These are phyloP conservation scores for Dynastes maya DNA, from an alignment of 2,888 invertebrate species.

Conservation along the genomic window DNA sequence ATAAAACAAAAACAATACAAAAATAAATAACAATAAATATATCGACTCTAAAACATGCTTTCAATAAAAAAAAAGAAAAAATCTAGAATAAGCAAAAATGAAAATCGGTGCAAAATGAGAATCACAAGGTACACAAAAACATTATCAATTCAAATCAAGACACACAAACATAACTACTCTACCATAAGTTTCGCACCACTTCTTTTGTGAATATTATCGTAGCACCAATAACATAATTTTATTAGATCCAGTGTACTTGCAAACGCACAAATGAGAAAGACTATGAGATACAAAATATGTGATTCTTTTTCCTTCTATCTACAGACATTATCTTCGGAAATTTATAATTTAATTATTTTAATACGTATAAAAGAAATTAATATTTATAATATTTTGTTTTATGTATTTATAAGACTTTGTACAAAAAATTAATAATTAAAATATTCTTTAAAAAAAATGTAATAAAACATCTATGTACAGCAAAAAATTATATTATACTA, in stretches of 20 bases:
- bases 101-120: conserved; percentile 36
- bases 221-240: conserved; percentile 14
- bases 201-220: conserved; percentile 7
- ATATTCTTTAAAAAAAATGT: conserved; percentile 39
- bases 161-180: conserved; percentile 1
- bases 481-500: conserved; percentile 42
- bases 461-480: conserved; percentile 46
- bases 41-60: conserved; percentile 67
- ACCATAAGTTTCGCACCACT: conserved; percentile 1
- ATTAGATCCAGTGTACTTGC: conserved; percentile 41
- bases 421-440: conserved; percentile 48
- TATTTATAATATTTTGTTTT: conserved; percentile 47
- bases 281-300: conserved; percentile 21
- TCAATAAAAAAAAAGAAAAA: conserved; percentile 60
- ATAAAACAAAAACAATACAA: conserved; percentile 59
- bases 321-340: conserved; percentile 47
- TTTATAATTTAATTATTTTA: conserved; percentile 50
- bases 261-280: not conserved
- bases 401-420: conserved; percentile 49
- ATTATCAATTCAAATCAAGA: conserved; percentile 4
- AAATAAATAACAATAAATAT: conserved; percentile 66
- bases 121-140: conserved; percentile 12
- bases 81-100: conserved; percentile 42
- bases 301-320: conserved; percentile 35
- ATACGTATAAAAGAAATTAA: conserved; percentile 50